These are phyloP conservation scores for Potorous gilbertii DNA, from an alignment of 2,797 vertebrate genomes.

Conservation along the genomic window DNA sequence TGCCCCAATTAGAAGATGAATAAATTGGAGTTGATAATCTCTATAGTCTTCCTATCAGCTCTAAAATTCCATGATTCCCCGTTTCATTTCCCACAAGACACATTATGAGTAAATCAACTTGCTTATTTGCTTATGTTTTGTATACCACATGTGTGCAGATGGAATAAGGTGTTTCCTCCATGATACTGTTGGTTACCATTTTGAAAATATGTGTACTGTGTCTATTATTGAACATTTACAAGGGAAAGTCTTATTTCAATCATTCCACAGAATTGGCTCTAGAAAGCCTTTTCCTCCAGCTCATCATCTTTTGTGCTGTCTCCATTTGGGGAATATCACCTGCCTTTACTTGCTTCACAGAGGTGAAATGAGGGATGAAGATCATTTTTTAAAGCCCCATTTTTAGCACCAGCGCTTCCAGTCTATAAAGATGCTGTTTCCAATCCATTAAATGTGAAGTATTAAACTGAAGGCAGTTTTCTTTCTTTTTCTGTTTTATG, in stretches of 20 bases:
- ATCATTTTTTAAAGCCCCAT: not conserved
- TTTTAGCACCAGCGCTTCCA: not conserved
- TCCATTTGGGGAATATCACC: not conserved
- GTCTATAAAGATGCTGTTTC: slow-evolving; percentile 30
- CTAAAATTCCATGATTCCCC: not conserved
- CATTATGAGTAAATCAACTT: not conserved
- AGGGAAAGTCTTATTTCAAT: not conserved
- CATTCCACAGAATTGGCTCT: not conserved
- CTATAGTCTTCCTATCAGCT: not conserved
- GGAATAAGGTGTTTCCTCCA: not conserved
- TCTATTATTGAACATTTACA: not conserved
- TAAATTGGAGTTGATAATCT: not conserved
- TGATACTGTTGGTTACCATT: not conserved
- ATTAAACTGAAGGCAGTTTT: not conserved
- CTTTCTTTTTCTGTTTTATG: not conserved
- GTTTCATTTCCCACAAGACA: not conserved
- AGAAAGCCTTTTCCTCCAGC: not conserved
- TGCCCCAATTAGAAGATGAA: not conserved
- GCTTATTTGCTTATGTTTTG: not conserved
- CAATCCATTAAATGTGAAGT: slow-evolving; percentile 1
- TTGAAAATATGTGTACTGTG: not conserved
- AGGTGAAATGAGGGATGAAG: not conserved
- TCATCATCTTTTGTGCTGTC: not conserved
- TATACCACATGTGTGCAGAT: not conserved
- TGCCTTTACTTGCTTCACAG: not conserved